Evolutionary conservation across 2,888 invertebrate species (phyloP).

Genomic region (Mythimna impura): DNA sequence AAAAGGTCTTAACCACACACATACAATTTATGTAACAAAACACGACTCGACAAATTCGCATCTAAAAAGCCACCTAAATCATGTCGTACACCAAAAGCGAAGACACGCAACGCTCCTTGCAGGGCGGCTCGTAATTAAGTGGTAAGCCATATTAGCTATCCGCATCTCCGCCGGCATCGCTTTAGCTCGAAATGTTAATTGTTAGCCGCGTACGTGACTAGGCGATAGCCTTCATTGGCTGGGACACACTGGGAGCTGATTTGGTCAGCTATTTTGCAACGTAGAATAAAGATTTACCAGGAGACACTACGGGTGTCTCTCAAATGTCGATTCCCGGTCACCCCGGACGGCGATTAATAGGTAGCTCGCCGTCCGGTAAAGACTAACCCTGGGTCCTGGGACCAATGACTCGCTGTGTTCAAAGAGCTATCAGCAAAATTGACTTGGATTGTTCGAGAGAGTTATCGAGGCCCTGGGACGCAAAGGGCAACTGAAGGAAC

Average conservation of each 20-base stretch:
- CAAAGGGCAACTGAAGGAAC: too few species aligned
- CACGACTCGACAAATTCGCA: constrained; percentile 47
- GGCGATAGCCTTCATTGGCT: constrained; percentile 59
- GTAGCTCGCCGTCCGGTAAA: too few species aligned
- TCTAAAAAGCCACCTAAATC: constrained; percentile 53
- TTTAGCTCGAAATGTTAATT: constrained; percentile 67
- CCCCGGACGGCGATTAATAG: too few species aligned
- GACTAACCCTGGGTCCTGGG: too few species aligned
- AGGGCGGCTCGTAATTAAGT: constrained; percentile 67
- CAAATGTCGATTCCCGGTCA: too few species aligned
- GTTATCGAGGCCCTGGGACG: too few species aligned
- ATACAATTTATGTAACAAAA: constrained; percentile 14
- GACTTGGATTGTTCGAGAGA: too few species aligned
- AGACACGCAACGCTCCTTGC: constrained; percentile 53
- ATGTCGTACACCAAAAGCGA: constrained; percentile 54
- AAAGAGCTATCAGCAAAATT: too few species aligned
- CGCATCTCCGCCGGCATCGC: constrained; percentile 64
- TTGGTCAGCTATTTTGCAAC: background rate
- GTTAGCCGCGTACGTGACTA: constrained; percentile 63
- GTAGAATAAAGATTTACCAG: background rate
- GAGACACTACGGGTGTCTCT: too few species aligned
- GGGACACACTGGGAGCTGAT: constrained; percentile 30
- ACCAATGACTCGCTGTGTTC: too few species aligned
- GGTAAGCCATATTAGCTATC: constrained; percentile 67
- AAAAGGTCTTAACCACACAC: too few species aligned